Evolutionary conservation across 2,888 invertebrate species (phyloP), one percentile per base, ranked within the genome.

Genomic region (Eristalinus aeneus): DNA sequence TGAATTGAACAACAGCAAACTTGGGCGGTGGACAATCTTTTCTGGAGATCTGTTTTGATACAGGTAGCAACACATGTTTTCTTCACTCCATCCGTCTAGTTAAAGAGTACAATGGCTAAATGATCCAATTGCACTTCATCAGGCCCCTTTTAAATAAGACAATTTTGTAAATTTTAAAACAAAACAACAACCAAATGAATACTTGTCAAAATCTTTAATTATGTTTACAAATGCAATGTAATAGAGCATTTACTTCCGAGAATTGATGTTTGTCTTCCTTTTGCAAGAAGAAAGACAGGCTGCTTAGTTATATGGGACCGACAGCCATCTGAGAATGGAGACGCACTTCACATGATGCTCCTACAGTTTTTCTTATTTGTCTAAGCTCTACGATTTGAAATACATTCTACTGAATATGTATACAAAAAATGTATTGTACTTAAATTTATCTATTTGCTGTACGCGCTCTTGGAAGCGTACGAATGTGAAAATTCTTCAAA

Each of bases 401-500:
- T 46, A 46, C 6, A 6, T 46, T 56, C 5, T 23, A 3, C 10
- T 56, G 27, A 27, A 39, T 27, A 5, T 39, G 12, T 60, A 27
- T 27, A 27, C 2, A 27, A 46, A 39, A 31, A 56, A 20, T 1
- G 16, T 61, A 9, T 61, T n/a, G n/a, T n/a, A n/a, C 54, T 63
- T 63, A 68, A 68, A 12, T 22, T 27, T 56, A 69, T 69, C 54
- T 36, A 16, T 58, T 16, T 34, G 34, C 8, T 16, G 31, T 71
- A 46, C 46, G 32, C 31, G 32, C n/a, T 46, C 27, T 20, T 31
- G 20, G 16, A 31, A 76, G 31, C 53, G 39, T 65, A 74, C 32
- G 34, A 56, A 56, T 34, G 32, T 32, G 12, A 11, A 58, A 60
- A 36, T 60, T 1, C 32, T 22, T 54, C 27, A 8, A 56, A 68